Evolutionary conservation across 2,113 vertebrate species (phyloP), one percentile per base, ranked within the genome.

Genomic region (Nycticryphes semicollaris): DNA sequence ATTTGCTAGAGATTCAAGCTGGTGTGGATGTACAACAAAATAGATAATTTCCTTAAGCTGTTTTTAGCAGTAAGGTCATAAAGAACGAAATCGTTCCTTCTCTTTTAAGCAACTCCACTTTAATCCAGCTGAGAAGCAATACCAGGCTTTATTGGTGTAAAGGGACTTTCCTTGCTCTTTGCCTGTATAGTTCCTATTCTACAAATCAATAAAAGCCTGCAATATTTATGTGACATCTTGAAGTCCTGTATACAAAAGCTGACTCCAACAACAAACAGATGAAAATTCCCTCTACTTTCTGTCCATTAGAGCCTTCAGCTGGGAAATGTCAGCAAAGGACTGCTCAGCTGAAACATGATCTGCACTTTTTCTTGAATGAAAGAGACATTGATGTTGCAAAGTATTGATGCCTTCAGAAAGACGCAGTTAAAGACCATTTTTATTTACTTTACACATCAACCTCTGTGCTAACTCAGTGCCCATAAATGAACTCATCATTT

Each of bases 151-250:
- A 72, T 54, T 30, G 66, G 62, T 53, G 28, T 59, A 64, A 68
- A 70, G 80, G 77, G 89, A 89, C 66, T 88, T 78, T 3, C 43
- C 54, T 74, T 84, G 72, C 43, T 81, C 60, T 57, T 62, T 88
- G 82, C 37, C 30, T n/a, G 5, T 57, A 21, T 50, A 28, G 27
- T 64, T 92, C 13, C 66, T 90, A 23, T 70, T 85, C 56, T 60
- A 86, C 73, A 90, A 96, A 94, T 95, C 89, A 89, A 47, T 95
- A 93, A 63, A 3, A 60, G 21, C 59, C 51, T 89, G 48, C 80
- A 95, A 73, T 92, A 92, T 95, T 93, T 95, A 94, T 68, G 83
- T 96, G 95, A 82, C 77, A 77, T 75, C 84, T 62, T 76, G 27
- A 87, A 84, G 70, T 68, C 39, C 41, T 76, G 57, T 48, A 9